Base-by-base conservation (phyloP, 1,140 invertebrate genomes). In the Brachionus plicatilis region DNA sequence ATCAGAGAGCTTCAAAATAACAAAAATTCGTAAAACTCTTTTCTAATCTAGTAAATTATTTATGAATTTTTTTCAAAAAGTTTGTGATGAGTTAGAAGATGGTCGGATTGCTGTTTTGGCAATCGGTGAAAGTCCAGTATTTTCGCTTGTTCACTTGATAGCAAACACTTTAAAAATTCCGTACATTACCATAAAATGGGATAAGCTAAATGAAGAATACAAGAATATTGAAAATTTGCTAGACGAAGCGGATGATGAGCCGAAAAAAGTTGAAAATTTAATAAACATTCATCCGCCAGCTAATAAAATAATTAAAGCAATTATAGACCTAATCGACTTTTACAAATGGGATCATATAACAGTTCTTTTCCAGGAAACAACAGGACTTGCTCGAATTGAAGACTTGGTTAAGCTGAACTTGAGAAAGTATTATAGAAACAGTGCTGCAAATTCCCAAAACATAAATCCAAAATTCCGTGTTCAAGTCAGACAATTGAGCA, bases 261-360 rank as follows among this genome's bases (percentile, higher is more conserved):
- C 50, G 1, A 82, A 41, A 20, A 37, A 60, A 47, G 20, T 33
- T 11, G 11, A 41, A 24, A 60, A 82, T 65, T 68, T 65, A 14
- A 80, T 80, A 53, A 82, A 82, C 53, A 60, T 82, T 20, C 79
- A 82, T 60, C 79, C 79, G 24, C 65, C 79, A 14, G 79, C 79
- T 20, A 43, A 47, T 29, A 45, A 41, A 82, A 24, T 82, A 60
- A 29, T 65, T 5, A 82, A 82, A 41, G 20, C 53, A 65, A 65
- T 82, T 33, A 68, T 68, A 24, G 79, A 82, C 27, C 37, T 82
- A 68, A 68, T 65, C 41, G 79, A 82, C 11, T 45, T 45, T 45
- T 82, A 82, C 29, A 60, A 68, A 82, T 82, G 79, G 79, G 79
- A 82, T 43, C 60, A 65, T 82, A 37, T 82, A 29, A 82, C 79